phyloP scores from a whole-genome alignment of 1,140 invertebrate genomes.

The Drosophila leontia region DNA sequence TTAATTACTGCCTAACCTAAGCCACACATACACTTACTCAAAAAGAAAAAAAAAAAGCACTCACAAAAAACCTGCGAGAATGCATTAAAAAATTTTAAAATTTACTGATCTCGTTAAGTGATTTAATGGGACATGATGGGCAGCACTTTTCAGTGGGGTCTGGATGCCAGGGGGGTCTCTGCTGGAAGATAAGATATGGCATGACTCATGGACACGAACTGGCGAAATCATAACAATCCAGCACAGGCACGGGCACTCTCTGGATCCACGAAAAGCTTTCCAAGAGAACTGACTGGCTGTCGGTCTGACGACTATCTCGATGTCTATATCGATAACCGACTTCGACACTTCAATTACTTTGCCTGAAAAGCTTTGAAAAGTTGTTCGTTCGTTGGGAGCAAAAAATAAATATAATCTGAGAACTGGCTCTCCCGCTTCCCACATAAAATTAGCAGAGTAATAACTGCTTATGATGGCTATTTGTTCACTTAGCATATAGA shows the following conservation, averaged over 20 bases:
- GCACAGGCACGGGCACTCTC: conserved; percentile 1
- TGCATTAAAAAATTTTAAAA: conserved; percentile 58
- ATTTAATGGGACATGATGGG: conserved; percentile 21
- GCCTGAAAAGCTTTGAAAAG: conserved; percentile 44
- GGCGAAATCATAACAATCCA: conserved; percentile 12
- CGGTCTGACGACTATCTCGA: conserved; percentile 4
- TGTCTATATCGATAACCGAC: conserved; percentile 32
- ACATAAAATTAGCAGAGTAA: conserved; percentile 61
- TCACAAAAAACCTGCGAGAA: conserved; percentile 28
- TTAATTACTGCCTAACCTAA: conserved; percentile 77
- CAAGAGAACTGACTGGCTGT: background rate
- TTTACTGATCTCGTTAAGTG: background rate
- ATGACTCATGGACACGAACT: conserved; percentile 21
- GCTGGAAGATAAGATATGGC: conserved; percentile 37
- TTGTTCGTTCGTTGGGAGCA: background rate
- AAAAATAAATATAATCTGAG: conserved; percentile 20
- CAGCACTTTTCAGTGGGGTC: conserved; percentile 15
- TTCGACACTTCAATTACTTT: conserved; percentile 33
- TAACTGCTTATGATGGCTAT: conserved; percentile 30
- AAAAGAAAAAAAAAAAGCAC: conserved; percentile 28
- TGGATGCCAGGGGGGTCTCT: background rate
- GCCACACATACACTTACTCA: conserved; percentile 56
- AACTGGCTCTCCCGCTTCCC: conserved; percentile 60
- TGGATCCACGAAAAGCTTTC: conserved; percentile 30
- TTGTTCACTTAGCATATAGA: conserved; percentile 24